A percentile compares a stretch with the other conserved stretches of the same genome.
These are phyloP conservation scores for Sceloporus undulatus DNA, from an alignment of 2,113 vertebrate species.

Conservation along the genomic window DNA sequence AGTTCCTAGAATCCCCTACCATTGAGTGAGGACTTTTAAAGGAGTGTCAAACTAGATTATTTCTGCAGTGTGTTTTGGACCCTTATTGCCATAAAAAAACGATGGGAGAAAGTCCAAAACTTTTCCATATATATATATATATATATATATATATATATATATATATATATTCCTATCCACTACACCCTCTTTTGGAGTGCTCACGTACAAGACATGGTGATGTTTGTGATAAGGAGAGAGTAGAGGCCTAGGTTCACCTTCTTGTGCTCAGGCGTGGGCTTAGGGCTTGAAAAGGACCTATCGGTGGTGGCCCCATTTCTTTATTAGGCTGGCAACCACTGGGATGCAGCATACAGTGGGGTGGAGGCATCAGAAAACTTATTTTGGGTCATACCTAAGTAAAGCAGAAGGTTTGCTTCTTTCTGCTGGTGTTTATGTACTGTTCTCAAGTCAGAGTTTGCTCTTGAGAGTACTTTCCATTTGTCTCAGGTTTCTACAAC, in stretches of 20 bases:
- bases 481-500: constrained; percentile 75
- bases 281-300: not conserved
- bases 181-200: no score
- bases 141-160: no score
- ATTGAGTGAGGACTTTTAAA: no score
- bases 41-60: no score
- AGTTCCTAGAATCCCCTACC: no score
- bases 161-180: no score
- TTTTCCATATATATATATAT: no score
- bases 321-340: not conserved
- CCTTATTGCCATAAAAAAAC: no score
- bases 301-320: no score
- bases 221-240: not conserved
- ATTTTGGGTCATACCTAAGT: not conserved
- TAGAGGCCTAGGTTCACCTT: not conserved
- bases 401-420: not conserved
- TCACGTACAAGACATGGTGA: not conserved
- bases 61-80: no score
- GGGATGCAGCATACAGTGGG: no score
- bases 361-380: not conserved
- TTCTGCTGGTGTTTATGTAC: constrained; percentile 55
- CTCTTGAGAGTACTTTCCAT: constrained; percentile 70
- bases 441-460: constrained; percentile 57
- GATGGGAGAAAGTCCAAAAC: no score
- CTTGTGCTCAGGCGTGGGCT: not conserved